phyloP scores from a whole-genome alignment of 1,140 invertebrate species.

The Leptoteleia sp. region DNA sequence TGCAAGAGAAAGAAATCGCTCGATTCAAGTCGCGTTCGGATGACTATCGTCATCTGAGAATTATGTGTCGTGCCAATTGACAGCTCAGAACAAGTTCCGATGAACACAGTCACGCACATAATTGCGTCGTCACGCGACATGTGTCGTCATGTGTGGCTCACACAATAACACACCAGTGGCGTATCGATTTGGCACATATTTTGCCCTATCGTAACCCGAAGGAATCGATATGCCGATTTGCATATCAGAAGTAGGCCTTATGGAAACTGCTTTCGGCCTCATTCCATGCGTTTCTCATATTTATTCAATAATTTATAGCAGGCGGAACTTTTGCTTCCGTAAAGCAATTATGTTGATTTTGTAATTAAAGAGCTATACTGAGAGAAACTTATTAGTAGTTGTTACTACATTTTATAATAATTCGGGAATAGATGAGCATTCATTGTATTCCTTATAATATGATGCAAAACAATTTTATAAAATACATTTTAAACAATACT shows the following conservation, averaged over 20 bases:
- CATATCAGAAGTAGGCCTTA: conserved; percentile 61
- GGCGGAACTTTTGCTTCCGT: conserved; percentile 8
- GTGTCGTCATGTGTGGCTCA: conserved; percentile 47
- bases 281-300: conserved; percentile 50
- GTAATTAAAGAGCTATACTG: too few relatives aligned
- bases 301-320: conserved; percentile 33
- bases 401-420: too few relatives aligned
- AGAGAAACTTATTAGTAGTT: too few relatives aligned
- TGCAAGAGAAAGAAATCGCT: too few relatives aligned
- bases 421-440: too few relatives aligned
- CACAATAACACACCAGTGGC: conserved; percentile 29
- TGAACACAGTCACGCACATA: conserved; percentile 15
- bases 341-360: neutral
- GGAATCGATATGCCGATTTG: conserved; percentile 60
- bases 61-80: neutral
- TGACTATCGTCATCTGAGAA: too few relatives aligned
- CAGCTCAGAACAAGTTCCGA: neutral
- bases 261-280: conserved; percentile 47
- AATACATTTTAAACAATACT: too few relatives aligned
- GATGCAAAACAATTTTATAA: too few relatives aligned
- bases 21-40: too few relatives aligned
- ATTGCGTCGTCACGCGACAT: conserved; percentile 54
- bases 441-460: too few relatives aligned
- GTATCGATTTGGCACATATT: conserved; percentile 77
- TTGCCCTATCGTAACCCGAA: conserved; percentile 61